Base-by-base conservation (phyloP, 2,888 invertebrate species). In the Sabellastarte sp. region DNA sequence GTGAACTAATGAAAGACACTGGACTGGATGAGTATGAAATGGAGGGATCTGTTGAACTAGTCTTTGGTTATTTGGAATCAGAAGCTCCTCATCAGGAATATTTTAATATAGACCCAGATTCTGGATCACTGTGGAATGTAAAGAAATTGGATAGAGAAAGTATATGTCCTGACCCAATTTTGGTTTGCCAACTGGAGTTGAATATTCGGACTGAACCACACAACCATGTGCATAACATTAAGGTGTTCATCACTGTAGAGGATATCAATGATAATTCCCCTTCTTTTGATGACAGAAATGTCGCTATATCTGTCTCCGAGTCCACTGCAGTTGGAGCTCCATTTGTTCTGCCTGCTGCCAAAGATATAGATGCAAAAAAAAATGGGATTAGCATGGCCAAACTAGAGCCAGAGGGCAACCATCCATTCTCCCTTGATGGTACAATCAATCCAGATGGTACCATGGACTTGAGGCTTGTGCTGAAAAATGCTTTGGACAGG, bases 361-460 rank as follows among this genome's bases (percentile, higher is more conserved):
- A 24, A 5, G 53, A 53, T 24, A 24, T 5, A 20, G 53, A 53
- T 24, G 50, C 31, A 29, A 56, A 56, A 2, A 10, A 20, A 2
- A 56, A 56, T 28, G 32, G 61, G n/a, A 53, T 61, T 2, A 55
- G 56, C 31, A 57, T 50, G 31, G 55, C 41, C n/a, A 56, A 55
- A 30, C 50, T 61, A 1, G 33, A 52, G n/a, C 32, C 61, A 33
- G 29, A 61, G 41, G 32, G 50, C 4, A 50, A 26, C n/a, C 32
- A n/a, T n/a, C n/a, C 55, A n/a, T 61, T 61, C 29, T 33, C 41
- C 1, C 31, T 61, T 10, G 52, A 61, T 20, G 52, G 41, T 10
- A 57, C 33, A 2, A 57, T 32, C n/a, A 53, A 56, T n/a, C 33
- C 61, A 10, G 61, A 53, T 2, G 10, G 2, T 4, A 56, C 33